Percentiles rank a stretch among this genome's conserved stretches.
These are phyloP conservation scores for Amorpha juglandis DNA, from an alignment of 2,888 invertebrate genomes.

Conservation along the genomic window DNA sequence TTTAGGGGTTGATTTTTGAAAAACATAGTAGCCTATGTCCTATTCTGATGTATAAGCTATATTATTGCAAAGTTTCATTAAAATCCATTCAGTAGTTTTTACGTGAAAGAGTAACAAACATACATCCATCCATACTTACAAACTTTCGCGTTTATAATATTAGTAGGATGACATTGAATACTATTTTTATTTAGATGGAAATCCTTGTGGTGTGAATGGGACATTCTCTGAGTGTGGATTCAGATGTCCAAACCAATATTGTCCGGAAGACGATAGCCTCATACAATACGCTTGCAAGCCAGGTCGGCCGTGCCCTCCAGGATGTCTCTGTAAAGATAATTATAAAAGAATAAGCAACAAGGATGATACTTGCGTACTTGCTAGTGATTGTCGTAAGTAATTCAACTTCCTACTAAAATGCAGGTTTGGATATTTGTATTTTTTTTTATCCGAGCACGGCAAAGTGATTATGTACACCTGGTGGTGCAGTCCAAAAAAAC, in stretches of 20 bases:
- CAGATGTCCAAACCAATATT: conserved; percentile 50
- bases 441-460: no score
- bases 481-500: no score
- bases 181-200: conserved; percentile 44
- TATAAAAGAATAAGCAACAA: conserved; percentile 43
- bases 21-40: no score
- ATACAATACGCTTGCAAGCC: conserved; percentile 44
- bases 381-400: conserved; percentile 55
- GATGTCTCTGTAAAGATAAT: conserved; percentile 51
- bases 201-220: conserved; percentile 51
- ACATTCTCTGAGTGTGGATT: conserved; percentile 48
- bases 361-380: conserved; percentile 48
- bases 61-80: no score
- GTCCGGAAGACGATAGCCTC: conserved; percentile 47
- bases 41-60: no score
- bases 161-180: background rate
- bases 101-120: no score
- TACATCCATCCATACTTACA: no score
- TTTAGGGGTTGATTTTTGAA: no score
- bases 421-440: no score
- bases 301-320: conserved; percentile 49
- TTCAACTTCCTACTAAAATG: background rate
- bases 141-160: no score
- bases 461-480: no score
- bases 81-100: no score